A percentile compares a stretch with the other conserved stretches of the same genome.
These are phyloP conservation scores for Sesia bembeciformis DNA, from an alignment of 2,888 invertebrate species.

Conservation along the genomic window DNA sequence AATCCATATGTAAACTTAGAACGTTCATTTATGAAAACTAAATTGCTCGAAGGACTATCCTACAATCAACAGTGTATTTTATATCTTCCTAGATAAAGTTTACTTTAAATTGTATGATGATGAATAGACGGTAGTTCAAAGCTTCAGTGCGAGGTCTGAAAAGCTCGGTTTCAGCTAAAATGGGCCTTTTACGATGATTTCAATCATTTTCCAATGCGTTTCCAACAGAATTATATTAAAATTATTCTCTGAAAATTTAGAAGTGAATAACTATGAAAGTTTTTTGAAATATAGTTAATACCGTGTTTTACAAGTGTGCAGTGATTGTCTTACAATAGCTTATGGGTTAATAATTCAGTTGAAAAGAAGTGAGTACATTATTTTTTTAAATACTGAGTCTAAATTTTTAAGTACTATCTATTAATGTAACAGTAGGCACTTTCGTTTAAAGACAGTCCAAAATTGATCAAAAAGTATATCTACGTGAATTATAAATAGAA, in stretches of 20 bases:
- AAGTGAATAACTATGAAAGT: conserved; percentile 1
- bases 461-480: too few relatives aligned
- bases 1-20: background rate
- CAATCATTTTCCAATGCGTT: background rate
- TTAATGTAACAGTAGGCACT: too few relatives aligned
- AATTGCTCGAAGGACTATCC: background rate
- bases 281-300: conserved; percentile 5
- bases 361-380: too few relatives aligned
- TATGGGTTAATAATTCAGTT: too few relatives aligned
- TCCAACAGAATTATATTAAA: background rate
- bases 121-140: conserved; percentile 8
- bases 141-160: conserved; percentile 9
- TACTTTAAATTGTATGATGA: conserved; percentile 7
- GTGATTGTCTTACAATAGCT: too few relatives aligned
- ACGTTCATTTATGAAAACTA: background rate
- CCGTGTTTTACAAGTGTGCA: background rate
- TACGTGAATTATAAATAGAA: too few relatives aligned
- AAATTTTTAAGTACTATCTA: too few relatives aligned
- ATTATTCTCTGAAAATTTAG: background rate
- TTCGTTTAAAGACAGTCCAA: too few relatives aligned
- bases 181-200: conserved; percentile 11
- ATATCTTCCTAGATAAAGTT: conserved; percentile 1
- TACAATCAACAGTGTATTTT: conserved; percentile 5
- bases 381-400: too few relatives aligned
- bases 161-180: conserved; percentile 14